These are phyloP conservation scores for Apostichopus parvimensis DNA, from an alignment of 35 echinoderm and acorn worm genomes.

Conservation along the genomic window DNA sequence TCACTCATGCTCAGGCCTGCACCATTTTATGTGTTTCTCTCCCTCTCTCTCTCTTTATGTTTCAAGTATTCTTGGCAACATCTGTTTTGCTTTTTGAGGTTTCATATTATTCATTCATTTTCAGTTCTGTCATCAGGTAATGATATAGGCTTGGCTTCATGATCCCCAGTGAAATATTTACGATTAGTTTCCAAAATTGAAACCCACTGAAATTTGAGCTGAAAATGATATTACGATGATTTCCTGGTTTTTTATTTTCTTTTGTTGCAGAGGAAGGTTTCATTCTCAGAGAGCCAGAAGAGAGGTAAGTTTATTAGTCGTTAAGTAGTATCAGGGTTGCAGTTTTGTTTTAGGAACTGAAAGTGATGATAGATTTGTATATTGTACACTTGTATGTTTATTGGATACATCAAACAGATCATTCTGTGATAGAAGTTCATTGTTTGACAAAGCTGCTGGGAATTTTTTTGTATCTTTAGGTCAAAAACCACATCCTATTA, in stretches of 20 bases:
- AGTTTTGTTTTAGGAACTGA: too few species aligned
- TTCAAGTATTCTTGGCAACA: background rate
- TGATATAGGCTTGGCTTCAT: background rate
- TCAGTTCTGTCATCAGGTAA: constrained; percentile 9
- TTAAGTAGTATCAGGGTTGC: too few species aligned
- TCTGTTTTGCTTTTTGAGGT: constrained; percentile 17
- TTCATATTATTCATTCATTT: background rate
- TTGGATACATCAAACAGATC: too few species aligned
- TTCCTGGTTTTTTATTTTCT: background rate
- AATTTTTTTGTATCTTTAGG: too few species aligned
- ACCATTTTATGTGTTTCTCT: background rate
- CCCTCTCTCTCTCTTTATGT: background rate
- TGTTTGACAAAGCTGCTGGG: too few species aligned
- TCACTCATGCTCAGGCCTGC: too few species aligned
- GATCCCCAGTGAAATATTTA: constrained; percentile 11
- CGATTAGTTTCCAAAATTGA: background rate
- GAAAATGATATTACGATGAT: constrained; percentile 8
- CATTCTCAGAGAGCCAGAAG: constrained; percentile 21
- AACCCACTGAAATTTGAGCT: constrained; percentile 1
- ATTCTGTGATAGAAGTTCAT: too few species aligned
- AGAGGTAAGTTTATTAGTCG: background rate
- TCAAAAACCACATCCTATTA: too few species aligned
- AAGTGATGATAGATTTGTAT: too few species aligned
- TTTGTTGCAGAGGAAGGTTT: constrained; percentile 23
- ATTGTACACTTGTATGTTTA: too few species aligned